These are phyloP conservation scores for Drosophila dunni DNA, from an alignment of 1,140 invertebrate genomes.

Conservation along the genomic window DNA sequence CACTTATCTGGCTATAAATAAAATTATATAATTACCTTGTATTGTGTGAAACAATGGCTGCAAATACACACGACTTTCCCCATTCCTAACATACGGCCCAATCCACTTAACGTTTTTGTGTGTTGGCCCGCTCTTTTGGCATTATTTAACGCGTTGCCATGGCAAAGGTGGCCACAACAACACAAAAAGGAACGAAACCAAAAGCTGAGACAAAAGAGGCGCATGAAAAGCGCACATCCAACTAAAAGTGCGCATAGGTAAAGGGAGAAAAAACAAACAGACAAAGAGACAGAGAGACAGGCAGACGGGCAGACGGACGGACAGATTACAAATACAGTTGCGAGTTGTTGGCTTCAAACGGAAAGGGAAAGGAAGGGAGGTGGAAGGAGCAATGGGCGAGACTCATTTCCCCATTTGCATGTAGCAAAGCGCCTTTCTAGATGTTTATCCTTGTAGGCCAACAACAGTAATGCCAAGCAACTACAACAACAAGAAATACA, in stretches of 20 bases:
- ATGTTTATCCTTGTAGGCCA: constrained; percentile 74
- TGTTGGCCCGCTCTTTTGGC: constrained; percentile 46
- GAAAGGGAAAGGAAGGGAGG: background rate
- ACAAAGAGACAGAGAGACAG: background rate
- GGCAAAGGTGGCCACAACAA: constrained; percentile 76
- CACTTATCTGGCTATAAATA: constrained; percentile 82
- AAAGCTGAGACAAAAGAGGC: constrained; percentile 54
- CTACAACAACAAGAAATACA: constrained; percentile 27
- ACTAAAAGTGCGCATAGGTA: constrained; percentile 67
- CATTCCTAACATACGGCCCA: constrained; percentile 30
- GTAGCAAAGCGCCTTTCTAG: constrained; percentile 67
- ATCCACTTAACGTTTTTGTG: constrained; percentile 72
- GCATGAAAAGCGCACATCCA: constrained; percentile 43
- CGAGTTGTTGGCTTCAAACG: constrained; percentile 6
- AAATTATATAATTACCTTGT: constrained; percentile 83
- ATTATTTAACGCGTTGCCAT: constrained; percentile 80
- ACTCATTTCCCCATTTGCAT: constrained; percentile 61
- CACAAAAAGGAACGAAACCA: constrained; percentile 46
- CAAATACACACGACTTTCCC: constrained; percentile 17
- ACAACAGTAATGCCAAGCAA: constrained; percentile 21
- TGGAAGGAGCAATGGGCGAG: background rate
- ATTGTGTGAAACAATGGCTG: constrained; percentile 58
- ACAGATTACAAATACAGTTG: constrained; percentile 34
- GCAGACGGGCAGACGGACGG: constrained; percentile 1
- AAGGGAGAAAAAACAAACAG: constrained; percentile 25